phyloP scores from a whole-genome alignment of 2,113 vertebrate species.

The Pandion haliaetus region DNA sequence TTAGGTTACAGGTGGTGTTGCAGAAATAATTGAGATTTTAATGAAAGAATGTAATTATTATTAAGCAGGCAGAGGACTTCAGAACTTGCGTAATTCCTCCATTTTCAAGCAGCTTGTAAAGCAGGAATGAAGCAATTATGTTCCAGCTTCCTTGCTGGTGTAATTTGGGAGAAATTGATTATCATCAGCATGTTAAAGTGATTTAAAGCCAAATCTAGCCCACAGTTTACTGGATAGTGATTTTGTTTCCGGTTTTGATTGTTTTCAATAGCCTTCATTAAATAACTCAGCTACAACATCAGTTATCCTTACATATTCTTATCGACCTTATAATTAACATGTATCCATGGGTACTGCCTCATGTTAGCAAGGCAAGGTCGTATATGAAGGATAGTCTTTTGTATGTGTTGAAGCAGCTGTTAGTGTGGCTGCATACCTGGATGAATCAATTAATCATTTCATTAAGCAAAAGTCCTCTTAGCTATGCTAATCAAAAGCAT shows the following conservation, averaged over 20 bases:
- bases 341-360: slow-evolving; percentile 50
- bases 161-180: background rate
- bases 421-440: background rate
- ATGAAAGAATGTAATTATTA: background rate
- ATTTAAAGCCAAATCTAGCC: background rate
- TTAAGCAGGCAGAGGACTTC: background rate
- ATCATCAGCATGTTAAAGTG: background rate
- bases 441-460: slow-evolving; percentile 61
- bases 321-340: slow-evolving; percentile 27
- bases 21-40: background rate
- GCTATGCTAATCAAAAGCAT: slow-evolving; percentile 11
- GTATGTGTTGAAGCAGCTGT: slow-evolving; percentile 27
- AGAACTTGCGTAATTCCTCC: background rate
- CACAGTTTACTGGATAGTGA: background rate
- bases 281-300: background rate
- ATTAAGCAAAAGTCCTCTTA: slow-evolving; percentile 33
- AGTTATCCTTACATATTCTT: background rate
- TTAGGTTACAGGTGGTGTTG: background rate
- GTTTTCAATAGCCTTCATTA: background rate
- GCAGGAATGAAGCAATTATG: background rate
- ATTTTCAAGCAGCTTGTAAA: background rate
- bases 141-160: background rate
- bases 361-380: background rate
- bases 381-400: slow-evolving; percentile 30
- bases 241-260: background rate